Percentiles rank a stretch among this genome's conserved stretches.
phyloP scores from a whole-genome alignment of 2,888 invertebrate species.

The Machimus atricapillus region DNA sequence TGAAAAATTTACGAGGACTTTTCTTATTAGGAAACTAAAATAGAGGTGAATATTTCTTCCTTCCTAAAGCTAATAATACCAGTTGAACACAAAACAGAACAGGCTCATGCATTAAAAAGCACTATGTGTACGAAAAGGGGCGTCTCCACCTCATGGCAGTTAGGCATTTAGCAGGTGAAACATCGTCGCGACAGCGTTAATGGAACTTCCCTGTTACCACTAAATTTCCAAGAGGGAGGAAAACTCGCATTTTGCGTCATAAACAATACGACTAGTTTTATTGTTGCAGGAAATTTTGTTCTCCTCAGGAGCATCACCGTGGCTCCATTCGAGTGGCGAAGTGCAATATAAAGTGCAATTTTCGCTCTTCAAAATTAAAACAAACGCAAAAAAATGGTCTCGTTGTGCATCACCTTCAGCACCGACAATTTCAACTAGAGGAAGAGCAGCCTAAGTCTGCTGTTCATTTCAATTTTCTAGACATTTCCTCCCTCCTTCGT shows the following conservation, averaged over 20 bases:
- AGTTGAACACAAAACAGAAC: not conserved
- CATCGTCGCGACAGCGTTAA: not conserved
- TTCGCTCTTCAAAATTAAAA: not conserved
- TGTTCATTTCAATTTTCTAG: not conserved
- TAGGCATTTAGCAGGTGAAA: constrained; percentile 6
- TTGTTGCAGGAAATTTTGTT: not conserved
- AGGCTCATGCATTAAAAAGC: not conserved
- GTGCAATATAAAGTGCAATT: not conserved
- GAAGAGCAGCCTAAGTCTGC: not conserved
- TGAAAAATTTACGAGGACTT: not conserved
- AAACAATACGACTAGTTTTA: constrained; percentile 22
- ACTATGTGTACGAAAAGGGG: not conserved
- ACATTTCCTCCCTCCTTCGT: not conserved
- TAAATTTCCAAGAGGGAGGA: not conserved
- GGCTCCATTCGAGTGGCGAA: not conserved
- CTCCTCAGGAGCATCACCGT: not conserved
- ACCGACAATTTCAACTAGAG: not conserved
- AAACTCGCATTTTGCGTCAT: not conserved
- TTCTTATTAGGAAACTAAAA: not conserved
- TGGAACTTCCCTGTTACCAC: constrained; percentile 10
- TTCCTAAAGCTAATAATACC: not conserved
- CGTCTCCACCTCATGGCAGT: not conserved
- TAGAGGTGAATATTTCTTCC: not conserved
- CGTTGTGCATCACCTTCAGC: not conserved
- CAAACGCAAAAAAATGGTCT: not conserved